Percentiles rank a stretch among this genome's conserved stretches.
Conservation (phyloP, 2,113 vertebrate species). For the Solea senegalensis region DNA sequence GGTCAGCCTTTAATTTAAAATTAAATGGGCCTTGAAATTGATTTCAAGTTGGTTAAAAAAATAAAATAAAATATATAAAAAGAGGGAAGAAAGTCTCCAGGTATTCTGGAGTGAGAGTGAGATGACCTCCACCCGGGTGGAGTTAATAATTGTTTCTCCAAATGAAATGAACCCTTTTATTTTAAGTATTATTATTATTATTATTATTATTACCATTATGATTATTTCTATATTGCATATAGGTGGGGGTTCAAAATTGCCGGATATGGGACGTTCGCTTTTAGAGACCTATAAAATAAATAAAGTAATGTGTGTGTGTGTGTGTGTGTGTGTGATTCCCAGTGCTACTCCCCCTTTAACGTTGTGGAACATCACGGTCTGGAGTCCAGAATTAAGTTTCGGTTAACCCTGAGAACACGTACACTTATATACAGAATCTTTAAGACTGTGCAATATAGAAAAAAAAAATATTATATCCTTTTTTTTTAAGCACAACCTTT, state of each 20-base stretch:
- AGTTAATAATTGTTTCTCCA: slow-evolving; percentile 64
- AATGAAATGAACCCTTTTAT: slow-evolving; percentile 68
- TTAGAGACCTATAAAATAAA: slow-evolving; percentile 44
- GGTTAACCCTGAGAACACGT: slow-evolving; percentile 12
- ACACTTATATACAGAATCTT: too few relatives aligned
- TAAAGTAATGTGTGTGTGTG: slow-evolving; percentile 26
- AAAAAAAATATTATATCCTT: too few relatives aligned
- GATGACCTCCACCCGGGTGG: slow-evolving; percentile 57
- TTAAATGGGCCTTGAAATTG: slow-evolving; percentile 80
- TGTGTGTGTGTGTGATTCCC: slow-evolving; percentile 22
- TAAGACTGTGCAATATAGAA: too few relatives aligned
- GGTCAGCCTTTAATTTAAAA: slow-evolving; percentile 75
- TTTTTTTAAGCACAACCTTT: too few relatives aligned
- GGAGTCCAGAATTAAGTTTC: slow-evolving; percentile 32
- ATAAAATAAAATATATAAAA: too few relatives aligned
- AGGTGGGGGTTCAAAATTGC: slow-evolving; percentile 35
- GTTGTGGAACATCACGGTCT: slow-evolving; percentile 15
- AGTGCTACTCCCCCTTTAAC: slow-evolving; percentile 39
- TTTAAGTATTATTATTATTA: slow-evolving; percentile 65
- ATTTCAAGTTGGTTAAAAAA: slow-evolving; percentile 63
- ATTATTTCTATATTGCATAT: slow-evolving; percentile 19
- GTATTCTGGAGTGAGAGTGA: slow-evolving; percentile 51
- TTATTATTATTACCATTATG: slow-evolving; percentile 28
- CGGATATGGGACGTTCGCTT: slow-evolving; percentile 47
- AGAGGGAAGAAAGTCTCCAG: slow-evolving; percentile 49